Conservation (phyloP, 2,113 vertebrate species). For the Brachirus orientalis region DNA sequence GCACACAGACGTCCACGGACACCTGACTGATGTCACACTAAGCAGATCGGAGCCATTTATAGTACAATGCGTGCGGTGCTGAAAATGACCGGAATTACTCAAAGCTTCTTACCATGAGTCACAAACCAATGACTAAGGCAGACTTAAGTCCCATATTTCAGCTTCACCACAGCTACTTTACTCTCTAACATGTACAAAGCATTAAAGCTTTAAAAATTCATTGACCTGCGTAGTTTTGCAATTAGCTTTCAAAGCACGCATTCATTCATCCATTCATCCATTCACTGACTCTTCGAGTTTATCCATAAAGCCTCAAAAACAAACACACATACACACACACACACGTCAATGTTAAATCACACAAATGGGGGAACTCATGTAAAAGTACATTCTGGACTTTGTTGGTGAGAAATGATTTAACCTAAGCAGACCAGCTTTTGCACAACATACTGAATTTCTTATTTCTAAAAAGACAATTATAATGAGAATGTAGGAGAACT, state of each 20-base stretch:
- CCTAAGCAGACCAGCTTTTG: no score
- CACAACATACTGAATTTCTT: no score
- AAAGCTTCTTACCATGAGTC: slow-evolving; percentile 76
- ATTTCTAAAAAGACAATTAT: slow-evolving; percentile 2
- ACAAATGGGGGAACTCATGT: no score
- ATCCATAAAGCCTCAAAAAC: slow-evolving; percentile 49
- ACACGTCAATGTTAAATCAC: neutral
- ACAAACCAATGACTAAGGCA: slow-evolving; percentile 59
- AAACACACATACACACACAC: no score
- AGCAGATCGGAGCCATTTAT: slow-evolving; percentile 64
- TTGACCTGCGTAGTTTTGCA: slow-evolving; percentile 27
- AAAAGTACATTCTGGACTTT: no score
- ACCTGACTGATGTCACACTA: slow-evolving; percentile 52
- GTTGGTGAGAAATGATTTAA: no score
- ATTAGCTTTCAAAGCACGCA: slow-evolving; percentile 4
- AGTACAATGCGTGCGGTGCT: slow-evolving; percentile 44
- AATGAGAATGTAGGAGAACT: no score
- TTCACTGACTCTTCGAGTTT: neutral
- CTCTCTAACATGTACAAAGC: slow-evolving; percentile 10
- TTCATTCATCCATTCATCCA: slow-evolving; percentile 4
- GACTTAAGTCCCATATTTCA: slow-evolving; percentile 59
- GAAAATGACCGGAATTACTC: slow-evolving; percentile 58
- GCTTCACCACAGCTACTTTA: slow-evolving; percentile 40
- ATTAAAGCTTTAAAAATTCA: slow-evolving; percentile 16
- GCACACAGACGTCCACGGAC: slow-evolving; percentile 49